Conservation (phyloP, 2,888 invertebrate genomes). For the Apeira syringaria region DNA sequence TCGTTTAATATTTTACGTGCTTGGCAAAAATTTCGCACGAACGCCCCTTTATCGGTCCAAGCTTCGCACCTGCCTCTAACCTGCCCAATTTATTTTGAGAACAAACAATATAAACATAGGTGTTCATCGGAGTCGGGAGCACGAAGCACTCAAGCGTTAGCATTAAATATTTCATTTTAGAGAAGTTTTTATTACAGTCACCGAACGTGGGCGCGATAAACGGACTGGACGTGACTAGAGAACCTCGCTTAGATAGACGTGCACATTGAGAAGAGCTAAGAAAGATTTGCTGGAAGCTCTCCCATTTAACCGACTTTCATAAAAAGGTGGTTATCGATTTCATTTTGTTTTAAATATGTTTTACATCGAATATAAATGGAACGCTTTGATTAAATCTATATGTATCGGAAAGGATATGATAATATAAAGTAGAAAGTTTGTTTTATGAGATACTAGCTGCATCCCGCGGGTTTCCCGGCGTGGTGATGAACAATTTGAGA, state of each 20-base stretch:
- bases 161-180: slow-evolving; percentile 82
- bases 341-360: too few species aligned
- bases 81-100: slow-evolving; percentile 51
- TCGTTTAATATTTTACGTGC: neutral
- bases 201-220: slow-evolving; percentile 79
- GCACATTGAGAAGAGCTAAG: slow-evolving; percentile 37
- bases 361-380: too few species aligned
- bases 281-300: slow-evolving; percentile 41
- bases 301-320: too few species aligned
- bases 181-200: slow-evolving; percentile 79
- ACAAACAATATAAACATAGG: slow-evolving; percentile 45
- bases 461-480: too few species aligned
- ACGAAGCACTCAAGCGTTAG: slow-evolving; percentile 59
- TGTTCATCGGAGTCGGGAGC: slow-evolving; percentile 55
- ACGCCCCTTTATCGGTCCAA: slow-evolving; percentile 8
- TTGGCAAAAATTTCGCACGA: neutral
- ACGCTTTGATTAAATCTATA: too few species aligned
- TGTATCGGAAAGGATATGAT: too few species aligned
- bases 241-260: slow-evolving; percentile 60
- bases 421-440: too few species aligned
- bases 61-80: slow-evolving; percentile 34
- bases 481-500: too few species aligned
- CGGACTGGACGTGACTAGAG: slow-evolving; percentile 75
- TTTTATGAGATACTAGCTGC: too few species aligned
- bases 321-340: too few species aligned